Evolutionary conservation across 2,113 vertebrate genomes (phyloP), one percentile per base, ranked within the genome.

Genomic region (Spermophilus dauricus): DNA sequence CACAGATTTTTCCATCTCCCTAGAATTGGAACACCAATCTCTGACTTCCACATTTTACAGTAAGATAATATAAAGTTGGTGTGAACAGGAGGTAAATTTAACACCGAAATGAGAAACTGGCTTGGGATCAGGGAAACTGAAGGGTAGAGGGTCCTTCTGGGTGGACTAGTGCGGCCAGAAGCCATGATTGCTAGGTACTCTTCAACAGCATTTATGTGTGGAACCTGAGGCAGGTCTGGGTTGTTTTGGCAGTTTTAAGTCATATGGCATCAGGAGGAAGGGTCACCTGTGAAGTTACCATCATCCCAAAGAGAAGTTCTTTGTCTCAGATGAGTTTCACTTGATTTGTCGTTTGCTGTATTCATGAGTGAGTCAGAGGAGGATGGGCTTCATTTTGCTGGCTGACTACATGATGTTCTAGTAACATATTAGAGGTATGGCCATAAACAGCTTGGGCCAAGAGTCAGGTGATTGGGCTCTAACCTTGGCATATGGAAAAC

Each of bases 21-120:
- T 97, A 97, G 95, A 98, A 83, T 95, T 75, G 86, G 69, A 96
- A 97, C 65, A 96, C 90, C 90, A 95, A 95, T 97, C 98, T 98
- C 83, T 91, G 91, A 97, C 97, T 98, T 98, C 94, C 87, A 67
- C 85, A 95, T 91, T 97, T 97, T 97, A 73, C 82, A 92, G 83
- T 88, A 84, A 94, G 95, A 94, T 97, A 97, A 97, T 97, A 53
- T 51, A 73, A 97, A 61, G 89, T 97, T 96, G 97, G 89, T 97
- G 51, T 91, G 95, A 96, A 94, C 48, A 17, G 96, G 65, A 96
- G 95, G 91, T 96, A 97, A 98, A 96, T 98, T 97, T 98, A 98
- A 96, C 65, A 63, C 72, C 84, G 26, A 78, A 28, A 53, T 86
- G 67, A 91, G 28, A 81, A 75, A 48, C 28, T 73, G 73, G 75